A percentile compares a stretch with the other conserved stretches of the same genome.
phyloP scores from a whole-genome alignment of 1,140 invertebrate genomes.

The Chironomus tepperi region DNA sequence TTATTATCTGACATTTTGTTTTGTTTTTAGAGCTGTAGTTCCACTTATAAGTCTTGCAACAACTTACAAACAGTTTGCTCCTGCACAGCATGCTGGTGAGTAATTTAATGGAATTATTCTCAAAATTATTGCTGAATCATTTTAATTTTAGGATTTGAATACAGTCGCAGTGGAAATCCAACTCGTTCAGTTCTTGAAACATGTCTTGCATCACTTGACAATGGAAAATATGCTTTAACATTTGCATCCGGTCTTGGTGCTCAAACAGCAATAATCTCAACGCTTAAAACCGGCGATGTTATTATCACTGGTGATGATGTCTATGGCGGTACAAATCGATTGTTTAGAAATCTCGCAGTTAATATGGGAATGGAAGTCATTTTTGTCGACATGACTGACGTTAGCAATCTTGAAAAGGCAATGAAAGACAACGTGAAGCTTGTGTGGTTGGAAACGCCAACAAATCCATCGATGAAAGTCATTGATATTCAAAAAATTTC shows the following conservation, averaged over 20 bases:
- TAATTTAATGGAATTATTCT: slow-evolving; percentile 25
- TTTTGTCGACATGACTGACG: slow-evolving; percentile 74
- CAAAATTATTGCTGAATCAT: neutral
- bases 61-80: slow-evolving; percentile 85
- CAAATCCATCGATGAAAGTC: slow-evolving; percentile 92
- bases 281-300: slow-evolving; percentile 82
- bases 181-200: slow-evolving; percentile 81
- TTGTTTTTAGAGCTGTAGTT: slow-evolving; percentile 49
- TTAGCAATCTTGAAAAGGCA: slow-evolving; percentile 55
- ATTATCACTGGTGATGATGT: slow-evolving; percentile 87
- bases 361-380: slow-evolving; percentile 62
- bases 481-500: slow-evolving; percentile 75
- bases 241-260: slow-evolving; percentile 90
- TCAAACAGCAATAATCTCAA: slow-evolving; percentile 59
- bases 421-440: slow-evolving; percentile 77
- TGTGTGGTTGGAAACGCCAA: slow-evolving; percentile 95
- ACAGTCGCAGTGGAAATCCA: slow-evolving; percentile 91
- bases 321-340: slow-evolving; percentile 85
- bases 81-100: slow-evolving; percentile 66
- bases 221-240: slow-evolving; percentile 73
- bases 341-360: slow-evolving; percentile 50
- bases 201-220: slow-evolving; percentile 83
- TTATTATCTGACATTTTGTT: too few species aligned
- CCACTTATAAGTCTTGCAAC: slow-evolving; percentile 87
- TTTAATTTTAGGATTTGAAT: slow-evolving; percentile 82